Evolutionary conservation across 2,888 invertebrate genomes (phyloP), one percentile per base, ranked within the genome.

Genomic region (Deilephila elpenor): DNA sequence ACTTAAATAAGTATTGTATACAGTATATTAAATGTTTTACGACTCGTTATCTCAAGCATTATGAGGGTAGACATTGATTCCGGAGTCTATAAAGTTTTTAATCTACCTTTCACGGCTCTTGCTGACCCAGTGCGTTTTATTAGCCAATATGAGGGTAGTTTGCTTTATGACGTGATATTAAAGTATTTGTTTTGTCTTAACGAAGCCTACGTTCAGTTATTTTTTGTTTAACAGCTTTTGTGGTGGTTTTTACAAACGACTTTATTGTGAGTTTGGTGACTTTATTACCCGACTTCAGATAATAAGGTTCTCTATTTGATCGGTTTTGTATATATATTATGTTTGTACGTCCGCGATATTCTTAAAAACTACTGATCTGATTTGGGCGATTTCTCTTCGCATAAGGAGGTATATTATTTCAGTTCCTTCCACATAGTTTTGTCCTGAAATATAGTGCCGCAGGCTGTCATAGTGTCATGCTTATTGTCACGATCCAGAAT

Each of bases 11-110:
- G 56, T n/a, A 6, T 2, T 5, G n/a, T n/a, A 56, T 7, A 17
- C 51, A 72, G 72, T 56, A 56, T 34, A 72, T 29, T 62, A 64
- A 72, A 64, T 64, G 25, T 6, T 72, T 72, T 64, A 72, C 64
- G 20, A 64, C 32, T 56, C 56, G 6, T 64, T 72, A 72, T n/a
- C 62, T 62, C 34, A 56, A 64, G 25, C 29, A 64, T 64, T 64
- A 62, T 53, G 53, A 29, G 32, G 20, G 19, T 44, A 64, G 72
- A 72, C 53, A 72, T 72, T 72, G 72, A 29, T 64, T 72, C 60
- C 53, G 34, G 34, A 56, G 72, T 64, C 20, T 19, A 72, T 72
- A 72, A 72, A 62, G 20, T 72, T 62, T 67, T 72, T 72, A 62
- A 72, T 72, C 56, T 37, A 17, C 53, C 8, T 71, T 71, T 51